Percentiles rank a stretch among this genome's conserved stretches.
Evolutionary conservation across 2,113 vertebrate species (phyloP).

Genomic region (Alaudala cheleensis): DNA sequence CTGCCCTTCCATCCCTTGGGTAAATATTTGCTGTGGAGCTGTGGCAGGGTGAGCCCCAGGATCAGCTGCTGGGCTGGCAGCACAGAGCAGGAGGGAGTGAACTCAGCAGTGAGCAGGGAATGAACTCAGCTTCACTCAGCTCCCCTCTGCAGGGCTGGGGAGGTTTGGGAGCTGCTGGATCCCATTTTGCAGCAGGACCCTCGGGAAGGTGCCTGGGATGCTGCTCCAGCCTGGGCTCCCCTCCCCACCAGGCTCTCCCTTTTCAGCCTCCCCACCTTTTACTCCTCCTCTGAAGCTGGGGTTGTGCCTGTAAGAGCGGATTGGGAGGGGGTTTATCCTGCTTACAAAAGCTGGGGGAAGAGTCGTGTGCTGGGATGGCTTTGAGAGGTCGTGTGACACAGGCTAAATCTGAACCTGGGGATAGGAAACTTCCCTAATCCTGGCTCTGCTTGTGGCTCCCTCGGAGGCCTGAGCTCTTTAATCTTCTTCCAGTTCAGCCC

Average conservation of each 20-base stretch:
- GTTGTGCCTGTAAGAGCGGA: background rate
- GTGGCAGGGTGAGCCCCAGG: background rate
- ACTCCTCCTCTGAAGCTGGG: fast-evolving
- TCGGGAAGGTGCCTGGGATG: fast-evolving
- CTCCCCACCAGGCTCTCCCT: background rate
- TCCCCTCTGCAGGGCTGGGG: fast-evolving
- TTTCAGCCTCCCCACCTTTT: background rate
- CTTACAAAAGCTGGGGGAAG: background rate
- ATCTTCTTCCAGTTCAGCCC: conserved; percentile 13
- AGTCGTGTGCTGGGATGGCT: background rate
- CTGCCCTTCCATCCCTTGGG: fast-evolving
- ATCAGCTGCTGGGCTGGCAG: background rate
- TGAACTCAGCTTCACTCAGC: fast-evolving
- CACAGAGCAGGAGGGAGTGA: background rate
- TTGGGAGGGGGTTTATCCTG: background rate
- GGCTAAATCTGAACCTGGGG: background rate
- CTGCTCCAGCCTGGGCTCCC: background rate
- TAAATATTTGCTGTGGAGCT: background rate
- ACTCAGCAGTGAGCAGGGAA: too few relatives aligned
- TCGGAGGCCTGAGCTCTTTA: background rate
- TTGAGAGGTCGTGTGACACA: background rate
- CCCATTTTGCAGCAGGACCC: background rate
- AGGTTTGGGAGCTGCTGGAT: background rate
- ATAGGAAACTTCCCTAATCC: conserved; percentile 27
- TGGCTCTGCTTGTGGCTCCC: background rate